Conservation (phyloP, 2,113 vertebrate species). For the Osmerus mordax region DNA sequence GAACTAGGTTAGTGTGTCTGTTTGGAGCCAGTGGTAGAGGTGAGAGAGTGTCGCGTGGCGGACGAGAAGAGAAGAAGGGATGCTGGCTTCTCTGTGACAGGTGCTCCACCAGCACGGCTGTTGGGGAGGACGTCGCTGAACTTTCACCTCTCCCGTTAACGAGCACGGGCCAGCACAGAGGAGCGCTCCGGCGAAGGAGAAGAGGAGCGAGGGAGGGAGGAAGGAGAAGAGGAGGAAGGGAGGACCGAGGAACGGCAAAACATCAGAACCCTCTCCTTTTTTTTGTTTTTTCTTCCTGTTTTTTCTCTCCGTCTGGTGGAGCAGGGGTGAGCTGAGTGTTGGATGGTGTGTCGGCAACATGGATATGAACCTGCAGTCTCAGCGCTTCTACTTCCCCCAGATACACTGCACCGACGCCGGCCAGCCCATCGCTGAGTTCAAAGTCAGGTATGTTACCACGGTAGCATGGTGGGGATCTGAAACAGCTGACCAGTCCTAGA, state of each 20-base stretch:
- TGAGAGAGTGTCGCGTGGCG: constrained; percentile 37
- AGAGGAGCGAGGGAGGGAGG: not conserved
- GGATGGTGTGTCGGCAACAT: constrained; percentile 44
- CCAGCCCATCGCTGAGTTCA: constrained; percentile 63
- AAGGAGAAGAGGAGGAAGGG: not conserved
- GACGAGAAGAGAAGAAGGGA: constrained; percentile 43
- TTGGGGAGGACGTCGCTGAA: constrained; percentile 38
- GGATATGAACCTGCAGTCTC: constrained; percentile 73
- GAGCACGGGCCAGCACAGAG: not conserved
- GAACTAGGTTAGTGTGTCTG: constrained; percentile 69
- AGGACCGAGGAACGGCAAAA: not conserved
- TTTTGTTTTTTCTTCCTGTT: not conserved
- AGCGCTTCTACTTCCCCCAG: constrained; percentile 72
- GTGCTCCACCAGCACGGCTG: constrained; percentile 19
- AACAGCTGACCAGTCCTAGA: no score
- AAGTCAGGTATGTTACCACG: constrained; percentile 68
- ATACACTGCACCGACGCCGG: constrained; percentile 69
- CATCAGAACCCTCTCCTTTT: not conserved
- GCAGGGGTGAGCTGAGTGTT: constrained; percentile 30
- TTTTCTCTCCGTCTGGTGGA: not conserved
- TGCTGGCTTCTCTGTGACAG: constrained; percentile 40
- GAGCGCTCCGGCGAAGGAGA: not conserved
- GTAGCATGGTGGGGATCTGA: not conserved
- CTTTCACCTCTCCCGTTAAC: constrained; percentile 34
- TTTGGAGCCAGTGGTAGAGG: constrained; percentile 45